Percentiles rank a stretch among this genome's conserved stretches.
Evolutionary conservation across 2,888 invertebrate genomes (phyloP).

Genomic region (Xestoiulus laeticollis): DNA sequence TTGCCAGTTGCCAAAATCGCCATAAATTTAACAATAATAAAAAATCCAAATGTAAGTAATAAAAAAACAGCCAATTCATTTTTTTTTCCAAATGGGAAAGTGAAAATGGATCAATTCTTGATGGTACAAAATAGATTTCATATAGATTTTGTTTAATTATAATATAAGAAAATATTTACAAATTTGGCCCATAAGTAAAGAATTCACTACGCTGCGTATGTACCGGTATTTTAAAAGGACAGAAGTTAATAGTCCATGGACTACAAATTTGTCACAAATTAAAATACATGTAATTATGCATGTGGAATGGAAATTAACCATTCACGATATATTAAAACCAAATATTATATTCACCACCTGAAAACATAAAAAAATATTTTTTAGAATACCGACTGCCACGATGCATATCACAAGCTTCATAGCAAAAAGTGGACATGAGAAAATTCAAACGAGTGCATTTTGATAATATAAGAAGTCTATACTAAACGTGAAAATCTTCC

Average conservation of each 20-base stretch:
- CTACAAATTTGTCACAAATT: not conserved
- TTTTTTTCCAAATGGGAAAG: too few relatives aligned
- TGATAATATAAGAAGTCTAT: too few relatives aligned
- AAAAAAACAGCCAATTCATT: too few relatives aligned
- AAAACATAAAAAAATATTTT: not conserved
- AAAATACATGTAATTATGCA: too few relatives aligned
- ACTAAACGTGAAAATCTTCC: too few relatives aligned
- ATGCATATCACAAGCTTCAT: too few relatives aligned
- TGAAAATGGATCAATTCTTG: not conserved
- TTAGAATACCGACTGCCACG: too few relatives aligned
- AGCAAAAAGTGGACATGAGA: too few relatives aligned
- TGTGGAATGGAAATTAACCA: too few relatives aligned
- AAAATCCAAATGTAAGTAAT: too few relatives aligned
- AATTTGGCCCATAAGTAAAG: constrained; percentile 4
- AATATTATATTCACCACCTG: not conserved
- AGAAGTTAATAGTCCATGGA: not conserved
- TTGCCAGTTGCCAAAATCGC: not conserved
- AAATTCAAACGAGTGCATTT: too few relatives aligned
- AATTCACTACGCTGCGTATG: not conserved
- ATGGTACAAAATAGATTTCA: not conserved
- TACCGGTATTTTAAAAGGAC: not conserved
- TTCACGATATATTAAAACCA: too few relatives aligned
- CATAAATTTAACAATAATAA: not conserved
- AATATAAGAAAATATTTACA: not conserved
- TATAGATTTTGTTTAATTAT: not conserved